phyloP scores from a whole-genome alignment of 2,888 invertebrate genomes.

The Venusia cambrica region DNA sequence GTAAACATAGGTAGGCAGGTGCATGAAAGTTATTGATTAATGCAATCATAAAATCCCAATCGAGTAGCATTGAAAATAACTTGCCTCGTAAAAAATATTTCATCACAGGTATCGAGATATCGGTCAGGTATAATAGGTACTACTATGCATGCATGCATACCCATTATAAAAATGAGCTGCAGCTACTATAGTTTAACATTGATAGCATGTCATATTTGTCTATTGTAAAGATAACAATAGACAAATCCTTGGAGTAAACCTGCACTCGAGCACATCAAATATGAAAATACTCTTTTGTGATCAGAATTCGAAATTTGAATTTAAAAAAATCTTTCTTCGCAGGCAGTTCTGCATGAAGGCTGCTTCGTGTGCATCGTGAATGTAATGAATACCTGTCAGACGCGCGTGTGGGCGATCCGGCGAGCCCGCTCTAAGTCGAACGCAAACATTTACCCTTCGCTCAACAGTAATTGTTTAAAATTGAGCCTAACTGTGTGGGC shows the following conservation, averaged over 20 bases:
- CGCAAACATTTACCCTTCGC: slow-evolving; percentile 79
- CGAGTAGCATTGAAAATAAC: no score
- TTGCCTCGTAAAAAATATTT: no score
- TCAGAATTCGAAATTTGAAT: slow-evolving; percentile 10
- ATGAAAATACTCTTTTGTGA: slow-evolving; percentile 7
- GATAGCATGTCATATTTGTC: slow-evolving; percentile 9
- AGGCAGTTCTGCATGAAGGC: slow-evolving; percentile 45
- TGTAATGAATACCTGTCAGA: slow-evolving; percentile 79
- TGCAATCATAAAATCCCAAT: no score
- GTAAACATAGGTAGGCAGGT: no score
- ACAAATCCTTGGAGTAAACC: not conserved
- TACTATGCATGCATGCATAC: no score
- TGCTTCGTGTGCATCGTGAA: slow-evolving; percentile 59
- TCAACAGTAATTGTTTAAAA: slow-evolving; percentile 80
- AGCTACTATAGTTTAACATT: no score
- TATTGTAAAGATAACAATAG: not conserved
- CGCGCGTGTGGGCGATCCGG: slow-evolving; percentile 76
- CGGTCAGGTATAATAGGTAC: no score
- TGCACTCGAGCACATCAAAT: slow-evolving; percentile 1
- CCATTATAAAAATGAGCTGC: no score
- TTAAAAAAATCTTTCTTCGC: slow-evolving; percentile 14
- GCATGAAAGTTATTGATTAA: no score
- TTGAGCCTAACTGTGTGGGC: slow-evolving; percentile 81
- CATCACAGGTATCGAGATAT: no score
- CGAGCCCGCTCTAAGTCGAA: slow-evolving; percentile 69